Percentiles rank a stretch among this genome's conserved stretches.
Conservation (phyloP, 2,113 vertebrate species). For the Podarcis muralis region DNA sequence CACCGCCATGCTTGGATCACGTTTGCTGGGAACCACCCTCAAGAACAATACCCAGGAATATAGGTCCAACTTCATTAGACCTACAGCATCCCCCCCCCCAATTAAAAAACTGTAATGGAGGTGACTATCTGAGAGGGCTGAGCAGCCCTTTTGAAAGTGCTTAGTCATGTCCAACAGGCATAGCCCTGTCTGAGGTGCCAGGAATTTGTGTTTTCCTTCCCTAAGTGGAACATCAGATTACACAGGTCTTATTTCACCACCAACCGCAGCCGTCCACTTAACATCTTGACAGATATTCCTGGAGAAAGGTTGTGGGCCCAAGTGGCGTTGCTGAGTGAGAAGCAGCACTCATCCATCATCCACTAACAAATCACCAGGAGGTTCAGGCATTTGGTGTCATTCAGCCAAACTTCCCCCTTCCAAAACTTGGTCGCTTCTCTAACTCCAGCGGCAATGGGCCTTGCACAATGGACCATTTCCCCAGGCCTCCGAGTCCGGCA, state of each 20-base stretch:
- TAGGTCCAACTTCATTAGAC: conserved; percentile 38
- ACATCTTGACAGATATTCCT: conserved; percentile 85
- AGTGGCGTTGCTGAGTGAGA: conserved; percentile 72
- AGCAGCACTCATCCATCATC: conserved; percentile 87
- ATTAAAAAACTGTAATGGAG: conserved; percentile 75
- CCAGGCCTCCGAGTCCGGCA: too few species aligned
- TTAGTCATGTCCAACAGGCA: conserved; percentile 54
- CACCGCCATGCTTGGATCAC: too few species aligned
- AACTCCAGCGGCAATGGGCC: too few species aligned
- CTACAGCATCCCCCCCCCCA: conserved; percentile 55
- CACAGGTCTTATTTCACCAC: conserved; percentile 88
- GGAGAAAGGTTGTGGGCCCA: conserved; percentile 56
- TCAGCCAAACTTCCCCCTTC: conserved; percentile 47
- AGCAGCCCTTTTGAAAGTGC: conserved; percentile 45
- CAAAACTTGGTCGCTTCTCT: background rate
- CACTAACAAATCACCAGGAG: conserved; percentile 82
- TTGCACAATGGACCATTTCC: too few species aligned
- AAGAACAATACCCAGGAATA: conserved; percentile 68
- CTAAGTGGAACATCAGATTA: conserved; percentile 91
- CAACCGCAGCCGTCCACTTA: conserved; percentile 89
- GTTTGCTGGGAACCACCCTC: conserved; percentile 1
- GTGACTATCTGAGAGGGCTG: conserved; percentile 74
- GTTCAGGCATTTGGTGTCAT: conserved; percentile 49
- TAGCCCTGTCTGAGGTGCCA: conserved; percentile 56
- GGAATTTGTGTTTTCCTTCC: conserved; percentile 81